Evolutionary conservation across 1,140 invertebrate species (phyloP).

Genomic region (Aleiodes sp.): DNA sequence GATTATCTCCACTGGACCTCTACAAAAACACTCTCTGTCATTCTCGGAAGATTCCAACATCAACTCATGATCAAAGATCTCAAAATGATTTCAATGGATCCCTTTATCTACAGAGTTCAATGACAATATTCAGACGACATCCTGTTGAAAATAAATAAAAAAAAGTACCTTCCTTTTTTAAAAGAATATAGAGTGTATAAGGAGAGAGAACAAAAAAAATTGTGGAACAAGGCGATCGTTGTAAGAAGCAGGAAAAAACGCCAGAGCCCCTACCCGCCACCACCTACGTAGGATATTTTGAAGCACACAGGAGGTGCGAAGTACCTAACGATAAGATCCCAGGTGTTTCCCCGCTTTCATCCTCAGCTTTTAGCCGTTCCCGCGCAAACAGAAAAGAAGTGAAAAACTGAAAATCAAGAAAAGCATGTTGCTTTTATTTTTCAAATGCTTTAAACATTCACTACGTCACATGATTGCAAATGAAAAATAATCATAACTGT

Average conservation of each 20-base stretch:
- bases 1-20: no score
- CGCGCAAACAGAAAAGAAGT: background rate
- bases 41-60: background rate
- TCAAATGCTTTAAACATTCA: no score
- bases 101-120: background rate
- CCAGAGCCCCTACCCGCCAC: no score
- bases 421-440: no score
- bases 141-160: background rate
- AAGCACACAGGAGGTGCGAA: background rate
- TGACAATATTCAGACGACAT: conserved; percentile 1
- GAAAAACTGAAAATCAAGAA: background rate
- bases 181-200: conserved; percentile 9
- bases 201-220: background rate
- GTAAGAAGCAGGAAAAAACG: conserved; percentile 24
- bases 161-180: background rate
- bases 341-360: background rate
- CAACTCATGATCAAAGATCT: background rate
- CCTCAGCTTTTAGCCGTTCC: background rate
- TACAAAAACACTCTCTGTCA: no score
- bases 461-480: background rate
- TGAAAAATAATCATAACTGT: background rate
- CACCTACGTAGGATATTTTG: conserved; percentile 24
- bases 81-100: background rate
- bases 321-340: background rate
- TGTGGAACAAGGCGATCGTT: conserved; percentile 2